A percentile compares a stretch with the other conserved stretches of the same genome.
phyloP scores from a whole-genome alignment of 2,113 vertebrate genomes.

The Centropristis striata region DNA sequence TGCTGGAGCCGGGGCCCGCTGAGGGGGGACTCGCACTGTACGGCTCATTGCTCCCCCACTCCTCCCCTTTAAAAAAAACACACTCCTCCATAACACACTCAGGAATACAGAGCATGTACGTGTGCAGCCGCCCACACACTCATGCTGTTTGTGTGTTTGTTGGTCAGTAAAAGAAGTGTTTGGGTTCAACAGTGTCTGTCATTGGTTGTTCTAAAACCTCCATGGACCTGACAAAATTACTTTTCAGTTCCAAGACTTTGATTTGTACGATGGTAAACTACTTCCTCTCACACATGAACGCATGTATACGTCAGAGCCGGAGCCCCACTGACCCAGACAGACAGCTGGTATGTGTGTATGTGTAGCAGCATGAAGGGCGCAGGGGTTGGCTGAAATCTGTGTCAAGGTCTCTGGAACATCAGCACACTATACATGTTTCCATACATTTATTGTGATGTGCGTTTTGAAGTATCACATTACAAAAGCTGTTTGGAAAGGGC shows the following conservation, averaged over 20 bases:
- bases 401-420: conserved; percentile 15
- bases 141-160: conserved; percentile 12
- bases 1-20: conserved; percentile 64
- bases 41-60: background rate
- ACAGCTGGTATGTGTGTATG: background rate
- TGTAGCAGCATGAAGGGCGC: conserved; percentile 3
- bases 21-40: conserved; percentile 56
- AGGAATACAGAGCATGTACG: conserved; percentile 34
- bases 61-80: conserved; percentile 2
- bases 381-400: conserved; percentile 14
- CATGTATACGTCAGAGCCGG: background rate
- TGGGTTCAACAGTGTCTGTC: background rate
- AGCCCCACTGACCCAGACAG: background rate
- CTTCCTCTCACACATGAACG: background rate
- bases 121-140: conserved; percentile 46
- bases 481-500: no score
- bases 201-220: background rate
- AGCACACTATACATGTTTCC: background rate
- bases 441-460: no score
- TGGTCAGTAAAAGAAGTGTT: background rate
- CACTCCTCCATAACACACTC: conserved; percentile 27
- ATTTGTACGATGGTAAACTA: background rate
- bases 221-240: no score
- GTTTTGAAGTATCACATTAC: no score
- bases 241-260: no score